Evolutionary conservation across 2,888 invertebrate species (phyloP).

Genomic region (Xanthostigma xanthostigma): DNA sequence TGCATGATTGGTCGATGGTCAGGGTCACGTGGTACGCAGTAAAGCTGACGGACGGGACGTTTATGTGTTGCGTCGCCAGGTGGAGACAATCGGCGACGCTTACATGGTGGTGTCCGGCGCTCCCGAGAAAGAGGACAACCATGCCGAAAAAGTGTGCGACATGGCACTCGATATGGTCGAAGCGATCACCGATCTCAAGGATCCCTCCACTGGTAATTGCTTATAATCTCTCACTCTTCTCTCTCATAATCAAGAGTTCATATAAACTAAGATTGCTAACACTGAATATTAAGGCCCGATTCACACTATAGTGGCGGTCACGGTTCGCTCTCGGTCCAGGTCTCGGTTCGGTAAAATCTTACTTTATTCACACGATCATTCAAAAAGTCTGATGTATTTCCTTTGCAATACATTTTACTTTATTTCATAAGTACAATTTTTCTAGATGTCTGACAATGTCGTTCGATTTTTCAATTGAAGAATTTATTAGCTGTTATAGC

Average conservation of each 20-base stretch:
- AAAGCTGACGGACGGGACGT: slow-evolving; percentile 11
- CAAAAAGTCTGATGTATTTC: too few species aligned
- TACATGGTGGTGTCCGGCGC: slow-evolving; percentile 98
- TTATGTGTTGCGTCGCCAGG: slow-evolving; percentile 35
- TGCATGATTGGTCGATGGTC: slow-evolving; percentile 10
- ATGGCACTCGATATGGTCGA: slow-evolving; percentile 96
- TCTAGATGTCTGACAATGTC: too few species aligned
- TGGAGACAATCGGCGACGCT: slow-evolving; percentile 95
- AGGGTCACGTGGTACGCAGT: slow-evolving; percentile 7
- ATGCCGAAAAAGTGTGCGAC: slow-evolving; percentile 83
- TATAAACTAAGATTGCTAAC: background rate
- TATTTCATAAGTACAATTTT: too few species aligned
- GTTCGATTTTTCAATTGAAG: too few species aligned
- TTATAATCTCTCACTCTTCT: too few species aligned
- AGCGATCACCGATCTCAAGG: slow-evolving; percentile 78
- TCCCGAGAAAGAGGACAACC: slow-evolving; percentile 76
- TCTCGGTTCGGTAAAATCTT: too few species aligned
- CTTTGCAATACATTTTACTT: too few species aligned
- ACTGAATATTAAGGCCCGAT: too few species aligned
- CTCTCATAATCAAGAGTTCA: background rate
- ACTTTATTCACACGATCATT: too few species aligned
- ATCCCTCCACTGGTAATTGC: slow-evolving; percentile 69
- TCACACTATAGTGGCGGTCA: too few species aligned
- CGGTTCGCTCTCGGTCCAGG: too few species aligned
- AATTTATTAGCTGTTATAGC: too few species aligned